These are phyloP conservation scores for Acanthosepion pharaonis DNA, from an alignment of 2,888 invertebrate species.

Conservation along the genomic window DNA sequence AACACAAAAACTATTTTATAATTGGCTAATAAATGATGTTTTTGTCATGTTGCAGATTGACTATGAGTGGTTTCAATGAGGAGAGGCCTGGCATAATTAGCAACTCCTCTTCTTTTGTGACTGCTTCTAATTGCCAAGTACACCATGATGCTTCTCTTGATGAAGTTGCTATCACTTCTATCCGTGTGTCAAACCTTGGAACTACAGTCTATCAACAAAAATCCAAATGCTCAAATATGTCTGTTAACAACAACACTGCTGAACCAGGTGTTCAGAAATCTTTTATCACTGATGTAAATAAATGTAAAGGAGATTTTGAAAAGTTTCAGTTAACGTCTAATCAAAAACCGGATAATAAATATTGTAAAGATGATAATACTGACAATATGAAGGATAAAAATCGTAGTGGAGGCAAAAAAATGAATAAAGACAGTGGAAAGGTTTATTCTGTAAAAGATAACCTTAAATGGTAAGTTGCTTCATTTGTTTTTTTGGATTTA, in stretches of 20 bases:
- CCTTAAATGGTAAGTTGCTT: constrained; percentile 41
- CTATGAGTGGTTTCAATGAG: background rate
- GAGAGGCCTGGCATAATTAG: background rate
- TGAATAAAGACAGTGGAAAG: constrained; percentile 24
- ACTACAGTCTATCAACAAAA: background rate
- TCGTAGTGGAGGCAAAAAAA: constrained; percentile 34
- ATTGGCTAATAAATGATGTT: background rate
- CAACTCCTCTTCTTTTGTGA: background rate
- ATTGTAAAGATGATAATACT: constrained; percentile 34
- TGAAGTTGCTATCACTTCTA: constrained; percentile 17
- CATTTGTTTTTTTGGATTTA: background rate
- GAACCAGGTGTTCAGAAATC: constrained; percentile 24
- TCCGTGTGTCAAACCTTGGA: background rate
- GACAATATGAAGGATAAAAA: constrained; percentile 34
- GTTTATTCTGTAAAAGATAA: constrained; percentile 34
- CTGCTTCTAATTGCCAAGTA: background rate
- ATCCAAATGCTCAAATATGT: constrained; percentile 41
- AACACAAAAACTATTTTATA: too few relatives aligned
- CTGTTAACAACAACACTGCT: background rate
- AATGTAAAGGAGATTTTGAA: constrained; percentile 38
- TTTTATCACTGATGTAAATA: background rate
- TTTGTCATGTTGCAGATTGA: background rate
- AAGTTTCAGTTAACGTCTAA: background rate
- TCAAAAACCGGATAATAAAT: constrained; percentile 8
- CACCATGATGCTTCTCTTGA: background rate